Evolutionary conservation across 2,113 vertebrate species (phyloP).

Genomic region (Prionailurus viverrinus): DNA sequence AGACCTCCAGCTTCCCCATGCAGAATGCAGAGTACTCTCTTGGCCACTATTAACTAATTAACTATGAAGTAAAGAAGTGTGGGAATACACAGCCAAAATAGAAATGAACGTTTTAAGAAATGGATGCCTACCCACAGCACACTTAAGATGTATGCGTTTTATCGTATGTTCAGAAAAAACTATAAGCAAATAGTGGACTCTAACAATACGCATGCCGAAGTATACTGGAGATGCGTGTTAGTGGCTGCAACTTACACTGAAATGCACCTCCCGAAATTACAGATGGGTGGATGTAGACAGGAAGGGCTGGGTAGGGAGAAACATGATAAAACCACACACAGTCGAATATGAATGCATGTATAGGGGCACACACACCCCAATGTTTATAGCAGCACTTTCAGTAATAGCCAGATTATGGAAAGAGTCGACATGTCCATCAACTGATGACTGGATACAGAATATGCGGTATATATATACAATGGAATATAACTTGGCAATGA

Average conservation of each 20-base stretch:
- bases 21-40: not conserved
- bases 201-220: not conserved
- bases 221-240: not conserved
- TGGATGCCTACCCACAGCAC: not conserved
- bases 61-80: not conserved
- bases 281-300: not conserved
- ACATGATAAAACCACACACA: not conserved
- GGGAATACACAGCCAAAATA: not conserved
- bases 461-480: too few species aligned
- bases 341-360: rapidly evolving
- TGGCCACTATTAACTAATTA: not conserved
- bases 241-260: not conserved
- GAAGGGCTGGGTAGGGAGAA: not conserved
- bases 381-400: too few species aligned
- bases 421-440: too few species aligned
- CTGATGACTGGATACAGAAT: too few species aligned
- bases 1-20: rapidly evolving
- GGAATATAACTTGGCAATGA: too few species aligned
- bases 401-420: rapidly evolving
- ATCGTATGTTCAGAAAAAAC: not conserved
- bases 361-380: too few species aligned
- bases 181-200: not conserved
- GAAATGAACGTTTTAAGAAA: not conserved
- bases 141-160: not conserved
- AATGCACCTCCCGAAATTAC: not conserved